A percentile compares a stretch with the other conserved stretches of the same genome.
Conservation (phyloP, 1,140 invertebrate genomes). For the Cylas formicarius region DNA sequence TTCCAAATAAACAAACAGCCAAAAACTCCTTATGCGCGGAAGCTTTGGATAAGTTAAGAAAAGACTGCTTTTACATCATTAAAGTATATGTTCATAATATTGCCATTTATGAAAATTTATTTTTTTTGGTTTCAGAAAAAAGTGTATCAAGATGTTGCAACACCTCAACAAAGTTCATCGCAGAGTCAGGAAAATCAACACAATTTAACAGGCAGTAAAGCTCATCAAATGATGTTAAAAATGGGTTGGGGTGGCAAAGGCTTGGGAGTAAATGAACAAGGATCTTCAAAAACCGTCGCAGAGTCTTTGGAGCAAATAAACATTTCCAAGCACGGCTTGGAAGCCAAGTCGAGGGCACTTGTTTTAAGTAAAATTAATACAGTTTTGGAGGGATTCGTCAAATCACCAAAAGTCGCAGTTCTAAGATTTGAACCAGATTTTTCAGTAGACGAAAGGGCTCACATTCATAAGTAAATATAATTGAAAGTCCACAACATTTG, state of each 20-base stretch:
- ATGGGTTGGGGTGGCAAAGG: conserved; percentile 30
- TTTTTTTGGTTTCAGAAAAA: conserved; percentile 11
- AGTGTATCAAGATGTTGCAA: conserved; percentile 20
- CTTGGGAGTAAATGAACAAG: conserved; percentile 24
- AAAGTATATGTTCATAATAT: conserved; percentile 9
- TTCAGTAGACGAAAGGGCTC: conserved; percentile 23
- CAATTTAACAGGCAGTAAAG: conserved; percentile 17
- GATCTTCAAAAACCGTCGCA: conserved; percentile 21
- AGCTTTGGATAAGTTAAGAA: conserved; percentile 22
- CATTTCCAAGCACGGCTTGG: conserved; percentile 22
- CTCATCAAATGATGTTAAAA: conserved; percentile 28
- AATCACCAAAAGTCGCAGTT: conserved; percentile 21
- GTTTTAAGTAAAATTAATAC: conserved; percentile 25
- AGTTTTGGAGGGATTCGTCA: conserved; percentile 23
- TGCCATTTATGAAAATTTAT: not conserved
- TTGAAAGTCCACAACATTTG: not conserved
- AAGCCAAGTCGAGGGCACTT: conserved; percentile 12
- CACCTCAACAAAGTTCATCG: conserved; percentile 5
- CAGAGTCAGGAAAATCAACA: conserved; percentile 2
- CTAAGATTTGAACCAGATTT: conserved; percentile 26
- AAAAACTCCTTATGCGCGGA: conserved; percentile 21
- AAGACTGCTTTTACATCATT: conserved; percentile 26
- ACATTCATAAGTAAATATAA: conserved; percentile 20
- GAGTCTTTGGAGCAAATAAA: conserved; percentile 26
- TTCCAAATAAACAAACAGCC: conserved; percentile 19